Evolutionary conservation across 2,113 vertebrate genomes (phyloP).

Genomic region (Smithornis capensis): DNA sequence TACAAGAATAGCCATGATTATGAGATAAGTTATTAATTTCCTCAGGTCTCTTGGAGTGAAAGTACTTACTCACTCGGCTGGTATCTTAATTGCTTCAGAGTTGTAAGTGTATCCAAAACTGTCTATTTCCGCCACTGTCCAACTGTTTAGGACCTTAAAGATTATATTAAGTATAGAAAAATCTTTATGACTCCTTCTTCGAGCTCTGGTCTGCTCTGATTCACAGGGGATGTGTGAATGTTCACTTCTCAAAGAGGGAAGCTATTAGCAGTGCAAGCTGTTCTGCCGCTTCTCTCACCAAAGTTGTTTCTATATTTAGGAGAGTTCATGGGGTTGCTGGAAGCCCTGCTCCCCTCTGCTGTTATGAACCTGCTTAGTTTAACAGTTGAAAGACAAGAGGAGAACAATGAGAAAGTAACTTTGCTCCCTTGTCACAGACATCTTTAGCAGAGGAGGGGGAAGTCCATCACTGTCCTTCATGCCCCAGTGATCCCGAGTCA

Average conservation of each 20-base stretch:
- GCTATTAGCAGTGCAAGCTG: background rate
- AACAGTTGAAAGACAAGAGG: background rate
- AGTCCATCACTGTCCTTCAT: background rate
- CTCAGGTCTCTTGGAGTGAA: background rate
- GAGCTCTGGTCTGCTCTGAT: background rate
- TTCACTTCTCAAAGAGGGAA: background rate
- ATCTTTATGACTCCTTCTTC: background rate
- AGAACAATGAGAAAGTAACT: background rate
- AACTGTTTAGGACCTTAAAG: background rate
- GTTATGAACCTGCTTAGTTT: background rate
- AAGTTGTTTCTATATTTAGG: background rate
- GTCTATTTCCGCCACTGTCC: background rate
- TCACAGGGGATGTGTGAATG: background rate
- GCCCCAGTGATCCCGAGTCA: background rate
- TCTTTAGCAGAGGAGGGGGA: background rate
- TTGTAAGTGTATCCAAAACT: background rate
- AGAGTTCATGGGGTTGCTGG: background rate
- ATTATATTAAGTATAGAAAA: slow-evolving; percentile 5
- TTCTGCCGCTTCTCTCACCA: background rate
- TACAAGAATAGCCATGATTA: background rate
- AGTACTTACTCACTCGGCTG: background rate
- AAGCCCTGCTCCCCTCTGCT: background rate
- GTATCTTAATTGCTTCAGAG: background rate
- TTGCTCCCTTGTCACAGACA: background rate
- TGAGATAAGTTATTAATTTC: background rate